A percentile compares a stretch with the other conserved stretches of the same genome.
Evolutionary conservation across 2,888 invertebrate genomes (phyloP).

Genomic region (Escarpia spicata): DNA sequence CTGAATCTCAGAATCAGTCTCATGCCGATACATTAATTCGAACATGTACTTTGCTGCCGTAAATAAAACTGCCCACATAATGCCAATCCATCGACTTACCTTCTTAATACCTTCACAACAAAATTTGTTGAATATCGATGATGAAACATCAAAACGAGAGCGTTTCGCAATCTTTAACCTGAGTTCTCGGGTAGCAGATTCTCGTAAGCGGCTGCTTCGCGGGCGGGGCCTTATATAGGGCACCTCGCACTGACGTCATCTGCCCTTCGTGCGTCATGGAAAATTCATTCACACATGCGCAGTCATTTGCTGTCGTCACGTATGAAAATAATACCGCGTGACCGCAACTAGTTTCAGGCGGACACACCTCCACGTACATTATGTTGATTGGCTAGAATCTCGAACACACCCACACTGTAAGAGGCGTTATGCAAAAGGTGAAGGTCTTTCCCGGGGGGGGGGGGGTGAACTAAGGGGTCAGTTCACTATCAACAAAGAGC

Average conservation of each 20-base stretch:
- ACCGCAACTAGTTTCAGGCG: not conserved
- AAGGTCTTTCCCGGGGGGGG: not conserved
- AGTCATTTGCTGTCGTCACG: not conserved
- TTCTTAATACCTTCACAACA: constrained; percentile 6
- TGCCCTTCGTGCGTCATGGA: not conserved
- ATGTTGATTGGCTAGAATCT: not conserved
- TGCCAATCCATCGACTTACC: not conserved
- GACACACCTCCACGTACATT: constrained; percentile 13
- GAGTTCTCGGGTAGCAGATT: not conserved
- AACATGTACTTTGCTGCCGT: not conserved
- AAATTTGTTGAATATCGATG: not conserved
- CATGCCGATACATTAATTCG: not conserved
- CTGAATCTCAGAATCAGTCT: not conserved
- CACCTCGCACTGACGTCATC: not conserved
- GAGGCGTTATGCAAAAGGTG: constrained; percentile 5
- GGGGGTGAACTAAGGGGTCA: not conserved
- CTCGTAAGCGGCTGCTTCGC: not conserved
- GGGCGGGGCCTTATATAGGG: not conserved
- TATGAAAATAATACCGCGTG: not conserved
- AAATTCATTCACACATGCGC: constrained; percentile 13
- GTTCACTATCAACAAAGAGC: not conserved
- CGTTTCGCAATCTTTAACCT: not conserved
- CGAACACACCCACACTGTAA: constrained; percentile 3
- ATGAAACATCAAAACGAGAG: constrained; percentile 3
- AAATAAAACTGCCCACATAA: not conserved